Percentiles rank a stretch among this genome's conserved stretches.
Evolutionary conservation across 2,888 invertebrate genomes (phyloP).

Genomic region (Tipula vernalis): DNA sequence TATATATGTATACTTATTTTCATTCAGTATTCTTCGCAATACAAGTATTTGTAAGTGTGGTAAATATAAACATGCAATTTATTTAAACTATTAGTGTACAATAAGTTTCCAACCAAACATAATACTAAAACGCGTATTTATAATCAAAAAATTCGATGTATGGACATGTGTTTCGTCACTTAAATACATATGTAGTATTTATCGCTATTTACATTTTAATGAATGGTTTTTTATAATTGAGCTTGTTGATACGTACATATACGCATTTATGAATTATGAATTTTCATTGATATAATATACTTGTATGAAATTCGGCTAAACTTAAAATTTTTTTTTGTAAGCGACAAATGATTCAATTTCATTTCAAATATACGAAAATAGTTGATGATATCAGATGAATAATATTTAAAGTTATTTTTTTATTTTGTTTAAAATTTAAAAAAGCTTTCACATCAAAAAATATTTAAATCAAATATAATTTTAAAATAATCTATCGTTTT

Average conservation of each 20-base stretch:
- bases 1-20: no score
- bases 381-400: background rate
- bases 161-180: background rate
- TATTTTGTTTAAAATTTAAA: background rate
- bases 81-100: background rate
- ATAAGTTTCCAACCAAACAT: background rate
- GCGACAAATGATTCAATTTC: background rate
- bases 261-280: background rate
- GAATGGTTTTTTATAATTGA: background rate
- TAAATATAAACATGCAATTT: background rate
- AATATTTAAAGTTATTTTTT: background rate
- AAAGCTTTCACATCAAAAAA: background rate
- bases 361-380: background rate
- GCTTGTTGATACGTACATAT: background rate
- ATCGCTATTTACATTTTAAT: background rate
- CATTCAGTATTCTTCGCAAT: no score
- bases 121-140: background rate
- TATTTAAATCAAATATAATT: background rate
- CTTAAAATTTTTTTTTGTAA: background rate
- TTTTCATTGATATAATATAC: background rate
- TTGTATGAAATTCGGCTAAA: background rate
- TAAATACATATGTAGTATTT: background rate
- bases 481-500: background rate
- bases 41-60: no score
- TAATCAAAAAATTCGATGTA: background rate